Base-by-base conservation (phyloP, 2,797 vertebrate genomes). In the Sebastes itinus region DNA sequence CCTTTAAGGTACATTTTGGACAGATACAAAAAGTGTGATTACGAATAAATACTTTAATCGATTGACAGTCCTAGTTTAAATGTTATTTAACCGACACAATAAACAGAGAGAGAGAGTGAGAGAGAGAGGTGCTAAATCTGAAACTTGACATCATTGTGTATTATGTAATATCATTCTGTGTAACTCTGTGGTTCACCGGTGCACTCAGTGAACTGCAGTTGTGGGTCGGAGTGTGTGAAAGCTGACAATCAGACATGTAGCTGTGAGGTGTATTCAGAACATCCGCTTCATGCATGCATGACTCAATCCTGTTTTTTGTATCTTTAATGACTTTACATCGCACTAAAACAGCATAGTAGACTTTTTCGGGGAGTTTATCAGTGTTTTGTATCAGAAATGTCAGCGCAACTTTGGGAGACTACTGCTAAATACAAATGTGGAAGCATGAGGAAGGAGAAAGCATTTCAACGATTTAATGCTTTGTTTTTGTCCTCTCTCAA, bases 381-480 rank as follows among this genome's bases (percentile, higher is more conserved):
- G 4, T 46, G 42, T 16, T 46, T 18, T 46, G 42, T 42, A 2
- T 33, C 3, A 32, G 32, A 33, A 2, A 10, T 33, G 32, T 33
- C 32, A 33, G 32, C 0, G 32, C 1, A 33, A 11, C 33, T 35
- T 35, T 13, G 33, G 33, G 33, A 16, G 14, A 46, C 0, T 16
- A 18, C 42, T 46, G 42, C 14, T 1, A 2, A 46, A 14, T 6
- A 46, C 13, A 46, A 18, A 16, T 46, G 42, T 46, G 42, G 42
- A 16, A 46, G 42, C 14, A 16, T 18, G 0, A 52, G 49, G 18
- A n/a, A n/a, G 6, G 20, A 52, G 5, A 52, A 52, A 52, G 4
- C 0, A 52, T n/a, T 20, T 0, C 0, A 52, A n/a, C 0, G 42
- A 46, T 46, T 16, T n/a, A 52, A 5, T 52, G 20, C 49, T 52